Evolutionary conservation across 2,888 invertebrate genomes (phyloP).

Genomic region (Lydus trimaculatus): DNA sequence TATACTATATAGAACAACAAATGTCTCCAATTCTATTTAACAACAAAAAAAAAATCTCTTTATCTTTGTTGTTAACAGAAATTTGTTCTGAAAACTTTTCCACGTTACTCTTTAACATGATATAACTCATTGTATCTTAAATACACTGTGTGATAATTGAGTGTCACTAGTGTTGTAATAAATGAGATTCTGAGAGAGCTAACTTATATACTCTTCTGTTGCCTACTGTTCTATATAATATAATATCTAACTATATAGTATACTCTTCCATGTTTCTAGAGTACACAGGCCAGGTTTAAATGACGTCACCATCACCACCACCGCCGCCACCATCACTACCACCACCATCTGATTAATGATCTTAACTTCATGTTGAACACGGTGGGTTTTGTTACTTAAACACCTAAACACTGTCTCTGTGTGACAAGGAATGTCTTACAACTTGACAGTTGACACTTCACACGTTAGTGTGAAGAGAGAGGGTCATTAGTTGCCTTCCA

Average conservation of each 20-base stretch:
- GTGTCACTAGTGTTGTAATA: constrained; percentile 53
- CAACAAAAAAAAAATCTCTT: too few relatives aligned
- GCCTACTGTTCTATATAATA: neutral
- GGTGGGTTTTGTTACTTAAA: constrained; percentile 57
- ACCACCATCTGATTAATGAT: constrained; percentile 59
- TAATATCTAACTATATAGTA: neutral
- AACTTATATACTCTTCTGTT: constrained; percentile 13
- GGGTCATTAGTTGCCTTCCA: constrained; percentile 45
- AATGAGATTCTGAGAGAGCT: constrained; percentile 45
- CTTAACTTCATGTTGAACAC: constrained; percentile 57
- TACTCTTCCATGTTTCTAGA: constrained; percentile 21
- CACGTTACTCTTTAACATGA: constrained; percentile 40
- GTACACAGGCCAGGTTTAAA: constrained; percentile 32
- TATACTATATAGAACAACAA: too few relatives aligned
- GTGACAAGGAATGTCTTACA: constrained; percentile 50
- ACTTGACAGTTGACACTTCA: constrained; percentile 50
- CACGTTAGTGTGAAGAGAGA: constrained; percentile 40
- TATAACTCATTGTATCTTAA: constrained; percentile 40
- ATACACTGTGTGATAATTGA: constrained; percentile 51
- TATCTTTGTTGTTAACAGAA: neutral
- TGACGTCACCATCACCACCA: constrained; percentile 50
- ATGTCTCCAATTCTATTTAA: neutral
- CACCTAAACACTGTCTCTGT: constrained; percentile 50
- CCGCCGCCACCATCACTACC: too few relatives aligned
- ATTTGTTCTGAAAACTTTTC: neutral